Conservation (phyloP, 2,113 vertebrate species). For the Bos indicus region DNA sequence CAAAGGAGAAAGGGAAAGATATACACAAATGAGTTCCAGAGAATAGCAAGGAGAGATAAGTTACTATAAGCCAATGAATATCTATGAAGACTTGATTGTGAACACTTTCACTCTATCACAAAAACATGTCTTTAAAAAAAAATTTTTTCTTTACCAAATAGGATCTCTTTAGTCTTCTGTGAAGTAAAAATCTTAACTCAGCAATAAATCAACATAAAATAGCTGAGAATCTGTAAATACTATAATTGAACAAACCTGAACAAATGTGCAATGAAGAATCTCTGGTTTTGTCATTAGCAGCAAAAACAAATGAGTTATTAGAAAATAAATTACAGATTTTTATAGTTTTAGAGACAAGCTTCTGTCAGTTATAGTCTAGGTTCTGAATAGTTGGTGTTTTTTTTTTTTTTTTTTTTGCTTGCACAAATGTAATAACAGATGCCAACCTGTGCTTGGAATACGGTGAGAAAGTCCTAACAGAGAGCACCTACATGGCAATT, state of each 20-base stretch:
- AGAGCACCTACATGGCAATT: constrained; percentile 18
- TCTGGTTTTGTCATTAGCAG: constrained; percentile 4
- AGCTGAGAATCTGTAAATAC: background rate
- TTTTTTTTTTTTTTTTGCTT: background rate
- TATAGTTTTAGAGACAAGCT: constrained; percentile 1
- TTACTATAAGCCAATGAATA: background rate
- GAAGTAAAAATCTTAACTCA: constrained; percentile 1
- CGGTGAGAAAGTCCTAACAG: constrained; percentile 20
- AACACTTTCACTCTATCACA: background rate
- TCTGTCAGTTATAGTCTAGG: constrained; percentile 2
- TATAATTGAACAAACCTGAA: background rate
- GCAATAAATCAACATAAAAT: background rate
- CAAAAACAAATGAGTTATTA: constrained; percentile 24
- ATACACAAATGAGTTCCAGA: background rate
- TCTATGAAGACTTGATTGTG: background rate
- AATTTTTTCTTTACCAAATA: background rate
- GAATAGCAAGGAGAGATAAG: background rate
- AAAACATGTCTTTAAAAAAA: background rate
- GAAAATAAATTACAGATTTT: constrained; percentile 22
- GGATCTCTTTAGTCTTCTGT: background rate
- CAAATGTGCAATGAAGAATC: background rate
- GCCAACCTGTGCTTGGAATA: constrained; percentile 9
- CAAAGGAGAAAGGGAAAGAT: background rate
- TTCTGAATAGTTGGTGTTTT: background rate
- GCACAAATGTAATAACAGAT: constrained; percentile 45